Percentiles rank a stretch among this genome's conserved stretches.
phyloP scores from a whole-genome alignment of 2,797 vertebrate species.

The Eulemur mongoz region DNA sequence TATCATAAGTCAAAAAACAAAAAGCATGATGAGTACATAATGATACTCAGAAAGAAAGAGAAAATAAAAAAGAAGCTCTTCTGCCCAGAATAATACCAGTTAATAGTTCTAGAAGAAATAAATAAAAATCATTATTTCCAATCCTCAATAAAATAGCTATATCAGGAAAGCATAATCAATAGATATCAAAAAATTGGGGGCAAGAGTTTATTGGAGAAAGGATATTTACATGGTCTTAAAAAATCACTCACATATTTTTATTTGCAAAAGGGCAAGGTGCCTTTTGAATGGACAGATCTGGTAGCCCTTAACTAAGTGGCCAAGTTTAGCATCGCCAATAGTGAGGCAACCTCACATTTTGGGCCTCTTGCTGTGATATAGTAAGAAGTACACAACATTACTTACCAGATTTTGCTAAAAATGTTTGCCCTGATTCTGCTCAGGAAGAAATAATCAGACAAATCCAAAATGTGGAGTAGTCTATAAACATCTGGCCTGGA shows the following conservation, averaged over 20 bases:
- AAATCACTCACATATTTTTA: not conserved
- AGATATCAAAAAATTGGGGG: not conserved
- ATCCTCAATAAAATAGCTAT: not conserved
- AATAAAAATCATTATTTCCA: not conserved
- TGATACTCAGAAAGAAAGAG: not conserved
- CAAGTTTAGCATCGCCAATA: not conserved
- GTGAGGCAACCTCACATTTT: not conserved
- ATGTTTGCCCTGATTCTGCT: conserved; percentile 1
- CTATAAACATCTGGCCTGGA: not conserved
- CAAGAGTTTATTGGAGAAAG: not conserved
- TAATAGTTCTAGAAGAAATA: not conserved
- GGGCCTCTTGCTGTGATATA: not conserved
- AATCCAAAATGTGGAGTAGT: not conserved
- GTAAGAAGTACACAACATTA: not conserved
- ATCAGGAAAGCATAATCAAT: not conserved
- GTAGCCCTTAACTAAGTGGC: not conserved
- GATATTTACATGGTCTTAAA: not conserved
- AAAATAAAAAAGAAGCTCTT: not conserved
- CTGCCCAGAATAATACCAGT: not conserved
- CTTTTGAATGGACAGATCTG: not conserved
- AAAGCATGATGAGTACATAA: not conserved
- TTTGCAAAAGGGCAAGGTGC: not conserved
- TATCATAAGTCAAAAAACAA: not conserved
- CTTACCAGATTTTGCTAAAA: not conserved
- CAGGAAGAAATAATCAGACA: not conserved